These are phyloP conservation scores for Archips crataeganus DNA, from an alignment of 2,888 invertebrate species.

Conservation along the genomic window DNA sequence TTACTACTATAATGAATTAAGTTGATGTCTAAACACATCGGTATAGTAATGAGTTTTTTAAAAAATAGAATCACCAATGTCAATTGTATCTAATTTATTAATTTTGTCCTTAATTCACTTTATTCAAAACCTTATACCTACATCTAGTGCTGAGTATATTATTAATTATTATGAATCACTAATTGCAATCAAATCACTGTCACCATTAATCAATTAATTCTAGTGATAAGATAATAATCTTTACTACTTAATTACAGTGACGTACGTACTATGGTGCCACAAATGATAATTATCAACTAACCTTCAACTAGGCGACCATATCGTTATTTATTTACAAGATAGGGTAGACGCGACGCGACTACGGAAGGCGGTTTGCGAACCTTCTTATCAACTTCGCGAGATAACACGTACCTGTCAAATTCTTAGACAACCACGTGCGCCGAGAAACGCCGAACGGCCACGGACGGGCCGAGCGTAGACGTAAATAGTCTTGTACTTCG, in stretches of 20 bases:
- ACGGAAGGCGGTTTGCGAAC: slow-evolving; percentile 23
- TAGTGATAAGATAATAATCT: background rate
- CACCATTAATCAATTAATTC: slow-evolving; percentile 6
- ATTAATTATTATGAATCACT: slow-evolving; percentile 10
- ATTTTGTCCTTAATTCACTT: background rate
- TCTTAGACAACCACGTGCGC: slow-evolving; percentile 68
- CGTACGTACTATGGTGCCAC: slow-evolving; percentile 1
- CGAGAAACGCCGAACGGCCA: slow-evolving; percentile 64
- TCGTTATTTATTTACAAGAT: slow-evolving; percentile 12
- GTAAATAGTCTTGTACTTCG: slow-evolving; percentile 70
- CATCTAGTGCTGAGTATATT: no score
- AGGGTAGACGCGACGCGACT: slow-evolving; percentile 11
- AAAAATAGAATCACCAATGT: no score
- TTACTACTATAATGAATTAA: no score
- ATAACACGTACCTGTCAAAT: slow-evolving; percentile 63
- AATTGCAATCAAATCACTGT: slow-evolving; percentile 17
- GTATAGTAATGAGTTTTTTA: no score
- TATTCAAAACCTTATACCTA: no score
- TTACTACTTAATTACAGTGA: background rate
- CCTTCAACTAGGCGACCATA: background rate
- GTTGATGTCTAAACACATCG: no score
- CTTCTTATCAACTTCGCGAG: slow-evolving; percentile 36
- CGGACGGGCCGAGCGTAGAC: slow-evolving; percentile 67
- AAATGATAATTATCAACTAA: background rate
- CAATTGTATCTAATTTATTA: no score